Percentiles rank a stretch among this genome's conserved stretches.
Evolutionary conservation across 2,113 vertebrate genomes (phyloP).

Genomic region (Xenus cinereus): DNA sequence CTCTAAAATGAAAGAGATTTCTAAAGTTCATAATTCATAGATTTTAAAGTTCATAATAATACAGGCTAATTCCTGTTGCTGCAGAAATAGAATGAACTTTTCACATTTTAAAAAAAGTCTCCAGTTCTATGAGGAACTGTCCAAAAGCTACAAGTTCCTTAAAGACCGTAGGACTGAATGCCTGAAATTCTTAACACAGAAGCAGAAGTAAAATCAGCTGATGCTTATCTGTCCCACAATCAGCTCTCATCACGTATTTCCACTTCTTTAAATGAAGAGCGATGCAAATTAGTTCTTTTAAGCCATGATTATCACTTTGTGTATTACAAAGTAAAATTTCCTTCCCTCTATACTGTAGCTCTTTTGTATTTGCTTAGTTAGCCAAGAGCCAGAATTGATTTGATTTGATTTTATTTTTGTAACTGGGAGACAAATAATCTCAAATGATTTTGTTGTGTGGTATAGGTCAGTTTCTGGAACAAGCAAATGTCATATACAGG

Average conservation of each 20-base stretch:
- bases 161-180: neutral
- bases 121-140: neutral
- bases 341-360: neutral
- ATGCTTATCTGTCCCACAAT: neutral
- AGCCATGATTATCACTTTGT: neutral
- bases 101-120: neutral
- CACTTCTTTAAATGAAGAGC: neutral
- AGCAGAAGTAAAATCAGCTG: conserved; percentile 31
- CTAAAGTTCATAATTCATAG: neutral
- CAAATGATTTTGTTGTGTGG: neutral
- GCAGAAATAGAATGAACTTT: conserved; percentile 23
- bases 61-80: neutral
- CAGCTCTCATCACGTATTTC: neutral
- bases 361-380: neutral
- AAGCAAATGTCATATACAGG: neutral
- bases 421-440: neutral
- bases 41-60: neutral
- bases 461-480: neutral
- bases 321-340: neutral
- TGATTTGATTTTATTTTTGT: neutral
- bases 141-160: conserved; percentile 16
- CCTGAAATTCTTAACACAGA: neutral
- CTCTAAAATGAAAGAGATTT: neutral
- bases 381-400: neutral
- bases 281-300: neutral